Evolutionary conservation across 2,797 vertebrate species (phyloP), one percentile per base, ranked within the genome.

Genomic region (Sebastes wilsoni): DNA sequence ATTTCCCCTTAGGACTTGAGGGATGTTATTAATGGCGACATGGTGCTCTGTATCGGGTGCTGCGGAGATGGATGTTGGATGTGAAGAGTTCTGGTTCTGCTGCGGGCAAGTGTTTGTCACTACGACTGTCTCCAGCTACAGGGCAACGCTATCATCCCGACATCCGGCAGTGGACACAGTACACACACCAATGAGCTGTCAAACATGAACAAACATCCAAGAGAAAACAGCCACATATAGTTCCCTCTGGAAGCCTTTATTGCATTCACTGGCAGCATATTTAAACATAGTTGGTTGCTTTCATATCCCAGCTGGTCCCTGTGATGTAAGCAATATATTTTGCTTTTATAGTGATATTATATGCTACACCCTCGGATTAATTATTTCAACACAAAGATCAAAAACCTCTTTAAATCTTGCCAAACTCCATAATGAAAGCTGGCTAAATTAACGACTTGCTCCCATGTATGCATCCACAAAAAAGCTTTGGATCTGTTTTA

Each of bases 11-110:
- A 46, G 79, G 83, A 78, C 64, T 14, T 66, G 66, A 82, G 71
- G 73, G 69, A 18, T 66, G 89, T 84, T 84, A 88, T 91, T 84
- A 77, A 89, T 81, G 82, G 75, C 27, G 61, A 55, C 61, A 72
- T 42, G 55, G 80, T 23, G 73, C 78, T 75, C 59, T 32, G 78
- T 56, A 70, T 72, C 23, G 4, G 67, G 28, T 8, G 42, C 69
- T 36, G 65, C 49, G 61, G 80, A 86, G 87, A 91, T 60, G 72
- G 75, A 89, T 85, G 75, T 69, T 27, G 67, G 83, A 87, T 79
- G 78, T 81, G 83, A 79, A 27, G 77, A 77, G 68, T 46, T 64
- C 20, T 77, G 58, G 28, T 42, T 79, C 30, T 55, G 76, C 84
- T 82, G 61, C 16, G 27, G 80, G 87, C 52, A 60, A 87, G 34